Percentiles rank a stretch among this genome's conserved stretches.
Evolutionary conservation across 2,888 invertebrate genomes (phyloP).

Genomic region (Melipona bicolor): DNA sequence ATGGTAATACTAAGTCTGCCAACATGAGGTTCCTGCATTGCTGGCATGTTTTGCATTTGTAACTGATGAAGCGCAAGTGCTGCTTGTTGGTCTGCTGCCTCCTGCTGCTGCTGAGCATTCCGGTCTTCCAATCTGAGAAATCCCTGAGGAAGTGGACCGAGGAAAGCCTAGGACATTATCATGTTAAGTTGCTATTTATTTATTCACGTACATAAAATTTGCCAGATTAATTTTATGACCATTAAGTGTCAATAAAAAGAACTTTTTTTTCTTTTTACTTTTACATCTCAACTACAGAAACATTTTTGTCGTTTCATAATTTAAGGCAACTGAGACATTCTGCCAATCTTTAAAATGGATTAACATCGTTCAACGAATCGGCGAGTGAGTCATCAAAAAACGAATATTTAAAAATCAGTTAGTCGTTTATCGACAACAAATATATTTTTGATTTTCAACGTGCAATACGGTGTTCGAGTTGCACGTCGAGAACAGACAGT

Average conservation of each 20-base stretch:
- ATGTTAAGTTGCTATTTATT: neutral
- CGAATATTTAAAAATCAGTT: neutral
- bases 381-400: neutral
- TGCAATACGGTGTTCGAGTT: neutral
- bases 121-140: slow-evolving; percentile 88
- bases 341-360: neutral
- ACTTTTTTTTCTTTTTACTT: neutral
- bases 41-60: slow-evolving; percentile 86
- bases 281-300: too few species aligned
- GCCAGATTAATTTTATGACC: neutral
- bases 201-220: neutral
- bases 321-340: too few species aligned
- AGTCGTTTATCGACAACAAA: neutral
- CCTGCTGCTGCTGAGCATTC: slow-evolving; percentile 88
- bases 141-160: slow-evolving; percentile 92
- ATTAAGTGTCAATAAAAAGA: neutral
- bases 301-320: too few species aligned
- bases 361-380: neutral
- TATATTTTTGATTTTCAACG: neutral
- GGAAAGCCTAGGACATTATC: slow-evolving; percentile 86
- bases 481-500: neutral
- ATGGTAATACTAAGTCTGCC: slow-evolving; percentile 94
- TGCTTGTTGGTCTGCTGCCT: slow-evolving; percentile 92
- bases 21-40: slow-evolving; percentile 85
- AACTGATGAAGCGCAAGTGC: slow-evolving; percentile 89